Percentiles rank a stretch among this genome's conserved stretches.
phyloP scores from a whole-genome alignment of 2,888 invertebrate species.

The Sarcophaga subvicina region DNA sequence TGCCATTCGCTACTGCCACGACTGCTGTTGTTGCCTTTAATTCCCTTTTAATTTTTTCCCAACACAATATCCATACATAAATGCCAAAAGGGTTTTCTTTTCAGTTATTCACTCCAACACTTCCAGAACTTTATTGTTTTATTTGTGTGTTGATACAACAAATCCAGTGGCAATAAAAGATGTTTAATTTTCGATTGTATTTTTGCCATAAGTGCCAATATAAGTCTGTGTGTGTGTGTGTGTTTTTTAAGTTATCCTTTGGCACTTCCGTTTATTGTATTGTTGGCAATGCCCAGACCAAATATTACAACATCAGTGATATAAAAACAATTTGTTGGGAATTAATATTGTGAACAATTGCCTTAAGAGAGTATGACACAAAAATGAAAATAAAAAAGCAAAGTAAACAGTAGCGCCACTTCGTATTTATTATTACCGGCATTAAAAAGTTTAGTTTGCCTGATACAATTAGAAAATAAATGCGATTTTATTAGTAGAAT shows the following conservation, averaged over 20 bases:
- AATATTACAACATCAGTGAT: constrained; percentile 32
- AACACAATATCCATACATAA: constrained; percentile 9
- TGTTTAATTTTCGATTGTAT: constrained; percentile 54
- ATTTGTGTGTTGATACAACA: constrained; percentile 18
- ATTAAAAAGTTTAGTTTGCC: no score
- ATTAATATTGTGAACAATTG: constrained; percentile 51
- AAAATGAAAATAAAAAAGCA: constrained; percentile 11
- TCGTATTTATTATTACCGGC: neutral
- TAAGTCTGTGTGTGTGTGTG: constrained; percentile 30
- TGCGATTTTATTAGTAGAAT: no score
- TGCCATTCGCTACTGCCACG: neutral
- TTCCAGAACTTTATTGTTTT: neutral
- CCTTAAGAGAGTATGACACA: constrained; percentile 16
- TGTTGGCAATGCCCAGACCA: constrained; percentile 52
- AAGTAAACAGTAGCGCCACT: constrained; percentile 21
- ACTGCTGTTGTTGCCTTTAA: constrained; percentile 30
- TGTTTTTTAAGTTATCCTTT: constrained; percentile 42
- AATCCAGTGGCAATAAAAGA: constrained; percentile 63
- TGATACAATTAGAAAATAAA: no score
- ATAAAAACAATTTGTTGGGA: constrained; percentile 63
- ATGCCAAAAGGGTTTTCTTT: constrained; percentile 58
- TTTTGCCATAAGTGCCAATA: neutral
- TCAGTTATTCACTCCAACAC: constrained; percentile 53
- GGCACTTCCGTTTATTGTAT: constrained; percentile 67
- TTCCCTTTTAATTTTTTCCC: constrained; percentile 5